Evolutionary conservation across 2,888 invertebrate species (phyloP), one percentile per base, ranked within the genome.

Genomic region (Amphipyra tragopoginis): DNA sequence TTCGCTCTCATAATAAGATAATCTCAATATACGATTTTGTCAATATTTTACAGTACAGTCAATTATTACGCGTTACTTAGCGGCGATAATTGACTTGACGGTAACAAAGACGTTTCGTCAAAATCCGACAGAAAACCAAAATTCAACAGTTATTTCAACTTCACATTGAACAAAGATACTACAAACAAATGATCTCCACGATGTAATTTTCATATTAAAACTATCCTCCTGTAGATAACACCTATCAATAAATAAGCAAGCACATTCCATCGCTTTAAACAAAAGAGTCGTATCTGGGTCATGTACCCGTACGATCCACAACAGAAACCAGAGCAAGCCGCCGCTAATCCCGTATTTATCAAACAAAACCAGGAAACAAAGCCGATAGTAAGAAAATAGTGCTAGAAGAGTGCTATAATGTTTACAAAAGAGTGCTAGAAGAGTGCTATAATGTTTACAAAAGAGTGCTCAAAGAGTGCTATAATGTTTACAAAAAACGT

Each of bases 261-360:
- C 21, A 3, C 29, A 4, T 43, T 26, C 63, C 54, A 45, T 42
- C 38, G 55, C 15, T 15, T 47, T 9, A 45, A 38, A 71, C 65
- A 68, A 68, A 65, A 57, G 52, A 26, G 10, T 33, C 9, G 33
- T 36, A 65, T 68, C 52, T 72, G 49, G 67, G 57, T 49, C 65
- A 38, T n/a, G 57, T 52, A 42, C 26, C 21, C 33, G 39, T 8
- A 14, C 56, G 6, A n/a, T 15, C 52, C 40, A 7, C 49, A 29
- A 38, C 49, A 38, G 10, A 33, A 39, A 51, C 39, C 50, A 36
- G 29, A 36, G 29, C 48, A 54, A 21, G 15, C 45, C 13, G 29
- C 21, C 1, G 39, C 48, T 71, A 68, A 73, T 71, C 55, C 57
- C 29, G 36, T 61, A 66, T 60, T 57, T 58, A 29, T 57, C 50